Conservation (phyloP, 2,888 invertebrate species). For the Myathropa florea region DNA sequence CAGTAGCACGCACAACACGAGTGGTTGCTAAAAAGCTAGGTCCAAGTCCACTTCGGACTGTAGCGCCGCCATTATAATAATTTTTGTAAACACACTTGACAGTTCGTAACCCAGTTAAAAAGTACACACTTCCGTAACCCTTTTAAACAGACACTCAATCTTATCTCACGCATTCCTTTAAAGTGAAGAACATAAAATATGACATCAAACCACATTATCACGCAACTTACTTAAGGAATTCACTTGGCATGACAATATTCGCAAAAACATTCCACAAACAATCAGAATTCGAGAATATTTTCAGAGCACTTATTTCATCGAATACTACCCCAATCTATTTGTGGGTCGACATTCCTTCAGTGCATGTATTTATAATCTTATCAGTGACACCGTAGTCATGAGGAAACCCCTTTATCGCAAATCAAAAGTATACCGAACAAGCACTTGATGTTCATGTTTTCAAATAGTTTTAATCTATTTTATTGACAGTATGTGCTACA, state of each 20-base stretch:
- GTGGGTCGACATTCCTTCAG: background rate
- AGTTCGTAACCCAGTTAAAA: too few species aligned
- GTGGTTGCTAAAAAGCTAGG: too few species aligned
- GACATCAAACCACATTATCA: too few species aligned
- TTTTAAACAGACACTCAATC: too few species aligned
- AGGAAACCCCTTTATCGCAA: conserved; percentile 18
- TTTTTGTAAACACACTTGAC: too few species aligned
- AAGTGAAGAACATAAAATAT: background rate
- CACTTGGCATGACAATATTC: background rate
- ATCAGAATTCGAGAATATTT: background rate
- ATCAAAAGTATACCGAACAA: conserved; percentile 4
- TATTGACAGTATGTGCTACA: background rate
- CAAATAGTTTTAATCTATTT: conserved; percentile 11
- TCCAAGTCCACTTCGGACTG: too few species aligned
- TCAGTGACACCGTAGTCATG: conserved; percentile 14
- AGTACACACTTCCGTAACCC: too few species aligned
- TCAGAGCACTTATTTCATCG: background rate
- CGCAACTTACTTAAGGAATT: background rate
- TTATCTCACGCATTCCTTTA: too few species aligned
- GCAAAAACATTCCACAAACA: background rate
- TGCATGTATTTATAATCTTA: conserved; percentile 7
- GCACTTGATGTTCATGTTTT: conserved; percentile 6
- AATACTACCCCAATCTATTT: background rate
- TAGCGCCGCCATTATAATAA: too few species aligned
- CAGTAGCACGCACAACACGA: too few species aligned